Evolutionary conservation across 2,888 invertebrate species (phyloP).

Genomic region (Tipula vernalis): DNA sequence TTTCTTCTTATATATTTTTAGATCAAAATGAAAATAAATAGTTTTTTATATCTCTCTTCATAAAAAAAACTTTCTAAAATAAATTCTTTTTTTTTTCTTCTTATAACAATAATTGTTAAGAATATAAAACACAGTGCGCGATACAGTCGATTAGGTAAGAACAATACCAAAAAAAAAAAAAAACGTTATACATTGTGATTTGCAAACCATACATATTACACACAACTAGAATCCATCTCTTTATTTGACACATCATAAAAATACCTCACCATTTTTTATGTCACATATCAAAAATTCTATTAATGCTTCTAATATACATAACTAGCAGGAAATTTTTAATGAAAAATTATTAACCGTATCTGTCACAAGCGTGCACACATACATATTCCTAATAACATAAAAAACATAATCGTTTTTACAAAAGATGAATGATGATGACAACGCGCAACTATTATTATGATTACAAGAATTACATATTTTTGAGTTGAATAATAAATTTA

Average conservation of each 20-base stretch:
- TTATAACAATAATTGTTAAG: constrained; percentile 4
- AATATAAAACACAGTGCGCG: neutral
- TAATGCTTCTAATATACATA: neutral
- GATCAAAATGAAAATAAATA: constrained; percentile 4
- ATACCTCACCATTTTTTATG: neutral
- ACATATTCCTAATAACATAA: neutral
- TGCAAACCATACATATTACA: neutral
- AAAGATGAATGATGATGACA: neutral
- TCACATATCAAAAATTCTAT: neutral
- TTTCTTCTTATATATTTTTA: neutral
- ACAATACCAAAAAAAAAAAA: neutral
- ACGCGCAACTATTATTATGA: neutral
- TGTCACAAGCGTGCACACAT: neutral
- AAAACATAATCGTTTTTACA: neutral
- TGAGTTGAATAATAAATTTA: neutral
- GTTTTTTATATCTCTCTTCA: neutral
- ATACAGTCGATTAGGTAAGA: constrained; percentile 4
- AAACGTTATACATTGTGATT: neutral
- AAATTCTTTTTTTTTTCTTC: neutral
- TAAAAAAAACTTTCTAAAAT: constrained; percentile 1
- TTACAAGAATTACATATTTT: neutral
- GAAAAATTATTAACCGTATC: constrained; percentile 4
- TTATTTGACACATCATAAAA: neutral
- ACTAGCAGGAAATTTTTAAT: neutral
- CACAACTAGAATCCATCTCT: neutral